Evolutionary conservation across 1,140 invertebrate genomes (phyloP), one percentile per base, ranked within the genome.

Genomic region (Solen grandis): DNA sequence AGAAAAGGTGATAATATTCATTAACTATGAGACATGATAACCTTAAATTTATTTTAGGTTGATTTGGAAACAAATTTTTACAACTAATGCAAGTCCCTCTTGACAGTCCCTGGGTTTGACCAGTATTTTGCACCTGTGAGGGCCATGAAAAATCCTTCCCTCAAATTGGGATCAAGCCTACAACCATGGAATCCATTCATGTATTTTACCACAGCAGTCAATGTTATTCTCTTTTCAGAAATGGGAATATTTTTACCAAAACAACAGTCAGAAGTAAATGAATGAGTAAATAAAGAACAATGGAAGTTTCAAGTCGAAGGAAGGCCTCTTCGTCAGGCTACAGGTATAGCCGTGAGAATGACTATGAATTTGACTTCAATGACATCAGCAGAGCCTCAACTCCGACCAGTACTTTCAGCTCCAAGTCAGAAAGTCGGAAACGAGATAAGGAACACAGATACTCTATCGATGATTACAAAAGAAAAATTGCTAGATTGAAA

Each of bases 281-380:
- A n/a, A n/a, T n/a, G n/a, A n/a, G n/a, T n/a, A n/a, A 14, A 57
- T 27, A 57, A 22, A 14, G 16, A 62, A 62, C 10, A 29, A 62
- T 62, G 52, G 70, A 73, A 73, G 35, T 55, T 22, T 54, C 55
- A 38, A 59, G 54, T 8, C 70, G 55, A 5, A 41, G 70, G 14
- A 73, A 73, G 38, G 60, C 33, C 35, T 38, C 55, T n/a, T 73
- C 70, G 14, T 54, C 66, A 31, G 36, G 54, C 57, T 55, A 60
- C 36, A 36, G 57, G 16, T 41, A 73, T 35, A 1, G 35, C 33
- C 25, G 22, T 46, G 80, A 84, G 46, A 72, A 83, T 50, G 84
- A 87, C 41, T 86, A 84, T 81, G 86, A 87, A 29, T 84, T 86
- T 66, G 86, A 87, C 57, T 82, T 87, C 69, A 87, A 86, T 35